These are phyloP conservation scores for Hanleya hanleyi DNA, from an alignment of 2,888 invertebrate species.

Conservation along the genomic window DNA sequence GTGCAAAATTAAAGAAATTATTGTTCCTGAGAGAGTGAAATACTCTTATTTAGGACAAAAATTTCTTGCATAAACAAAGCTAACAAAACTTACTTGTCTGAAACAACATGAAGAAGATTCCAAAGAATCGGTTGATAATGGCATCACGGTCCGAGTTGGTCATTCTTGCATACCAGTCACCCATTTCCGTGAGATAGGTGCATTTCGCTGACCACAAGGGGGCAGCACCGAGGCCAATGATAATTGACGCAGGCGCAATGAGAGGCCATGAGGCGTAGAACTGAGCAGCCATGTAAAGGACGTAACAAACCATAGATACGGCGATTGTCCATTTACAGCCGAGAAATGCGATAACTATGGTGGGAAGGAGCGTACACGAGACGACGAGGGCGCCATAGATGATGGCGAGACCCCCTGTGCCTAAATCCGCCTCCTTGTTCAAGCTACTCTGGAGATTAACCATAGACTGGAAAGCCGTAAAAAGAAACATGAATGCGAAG, in stretches of 20 bases:
- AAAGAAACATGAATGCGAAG: conserved; percentile 93
- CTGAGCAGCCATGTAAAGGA: conserved; percentile 95
- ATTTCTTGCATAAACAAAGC: no score
- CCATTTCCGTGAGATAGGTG: conserved; percentile 88
- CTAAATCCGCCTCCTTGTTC: conserved; percentile 90
- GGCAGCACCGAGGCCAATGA: conserved; percentile 96
- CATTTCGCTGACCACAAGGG: conserved; percentile 99
- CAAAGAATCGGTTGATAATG: conserved; percentile 97
- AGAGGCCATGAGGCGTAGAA: conserved; percentile 92
- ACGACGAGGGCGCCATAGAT: conserved; percentile 94
- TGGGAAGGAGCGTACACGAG: conserved; percentile 91
- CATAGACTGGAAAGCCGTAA: conserved; percentile 96
- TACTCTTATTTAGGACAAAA: no score
- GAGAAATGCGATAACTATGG: conserved; percentile 75
- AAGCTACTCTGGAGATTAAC: conserved; percentile 94
- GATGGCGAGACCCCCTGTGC: conserved; percentile 90
- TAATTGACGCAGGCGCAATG: conserved; percentile 83
- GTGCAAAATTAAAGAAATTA: no score
- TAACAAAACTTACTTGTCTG: conserved; percentile 95
- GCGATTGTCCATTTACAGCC: conserved; percentile 98
- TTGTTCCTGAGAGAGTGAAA: no score
- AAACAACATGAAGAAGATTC: conserved; percentile 98
- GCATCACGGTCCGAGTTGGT: conserved; percentile 87
- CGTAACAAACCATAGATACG: conserved; percentile 92
- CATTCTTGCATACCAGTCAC: conserved; percentile 89